These are phyloP conservation scores for Pteria penguin DNA, from an alignment of 2,888 invertebrate genomes.

Conservation along the genomic window DNA sequence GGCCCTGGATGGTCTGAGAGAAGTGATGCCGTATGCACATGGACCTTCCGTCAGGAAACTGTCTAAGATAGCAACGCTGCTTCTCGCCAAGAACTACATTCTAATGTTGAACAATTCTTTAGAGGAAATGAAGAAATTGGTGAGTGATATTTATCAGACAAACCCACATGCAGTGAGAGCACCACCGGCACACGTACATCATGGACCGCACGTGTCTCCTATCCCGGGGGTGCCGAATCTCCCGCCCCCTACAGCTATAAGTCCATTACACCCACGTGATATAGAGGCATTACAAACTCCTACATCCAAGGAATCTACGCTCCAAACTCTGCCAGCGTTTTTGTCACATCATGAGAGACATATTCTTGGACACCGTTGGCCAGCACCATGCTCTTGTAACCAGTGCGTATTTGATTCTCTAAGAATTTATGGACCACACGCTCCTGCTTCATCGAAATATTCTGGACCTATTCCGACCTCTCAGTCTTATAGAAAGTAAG, in stretches of 20 bases:
- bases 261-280: slow-evolving; percentile 34
- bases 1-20: slow-evolving; percentile 79
- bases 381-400: slow-evolving; percentile 62
- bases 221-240: slow-evolving; percentile 28
- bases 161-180: slow-evolving; percentile 47
- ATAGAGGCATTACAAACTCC: slow-evolving; percentile 26
- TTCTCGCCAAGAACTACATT: slow-evolving; percentile 79
- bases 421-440: slow-evolving; percentile 36
- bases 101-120: slow-evolving; percentile 77
- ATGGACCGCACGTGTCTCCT: slow-evolving; percentile 34
- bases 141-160: slow-evolving; percentile 74
- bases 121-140: slow-evolving; percentile 79
- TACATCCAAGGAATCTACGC: slow-evolving; percentile 29
- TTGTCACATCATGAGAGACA: slow-evolving; percentile 55
- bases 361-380: slow-evolving; percentile 60
- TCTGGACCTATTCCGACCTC: slow-evolving; percentile 21
- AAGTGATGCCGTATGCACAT: slow-evolving; percentile 80
- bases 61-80: slow-evolving; percentile 78
- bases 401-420: slow-evolving; percentile 59
- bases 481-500: slow-evolving; percentile 10
- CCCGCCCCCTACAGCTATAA: slow-evolving; percentile 37
- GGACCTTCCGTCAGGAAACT: slow-evolving; percentile 79
- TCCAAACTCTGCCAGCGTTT: slow-evolving; percentile 22
- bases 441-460: slow-evolving; percentile 33
- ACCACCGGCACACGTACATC: slow-evolving; percentile 44